A percentile compares a stretch with the other conserved stretches of the same genome.
Evolutionary conservation across 2,888 invertebrate genomes (phyloP).

Genomic region (Chrysolina oricalcia): DNA sequence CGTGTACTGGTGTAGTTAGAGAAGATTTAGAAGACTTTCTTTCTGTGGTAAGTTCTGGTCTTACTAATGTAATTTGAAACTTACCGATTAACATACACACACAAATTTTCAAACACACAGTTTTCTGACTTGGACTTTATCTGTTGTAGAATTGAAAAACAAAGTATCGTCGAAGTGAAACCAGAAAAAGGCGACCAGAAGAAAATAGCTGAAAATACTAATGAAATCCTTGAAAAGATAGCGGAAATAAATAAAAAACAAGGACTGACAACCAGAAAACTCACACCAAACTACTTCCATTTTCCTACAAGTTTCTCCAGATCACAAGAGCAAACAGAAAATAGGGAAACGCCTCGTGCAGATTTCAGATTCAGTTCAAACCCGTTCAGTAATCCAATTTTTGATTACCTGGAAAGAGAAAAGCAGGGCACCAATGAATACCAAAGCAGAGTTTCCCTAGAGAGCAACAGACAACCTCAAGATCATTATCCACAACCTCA

Average conservation of each 20-base stretch:
- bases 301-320: conserved; percentile 61
- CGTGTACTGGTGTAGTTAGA: conserved; percentile 60
- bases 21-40: conserved; percentile 50
- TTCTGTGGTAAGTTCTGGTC: conserved; percentile 61
- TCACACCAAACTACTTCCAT: conserved; percentile 57
- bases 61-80: conserved; percentile 48
- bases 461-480: conserved; percentile 38
- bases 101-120: background rate
- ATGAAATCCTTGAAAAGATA: conserved; percentile 75
- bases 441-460: conserved; percentile 28
- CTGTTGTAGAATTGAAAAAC: conserved; percentile 53
- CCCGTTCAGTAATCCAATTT: conserved; percentile 65
- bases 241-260: conserved; percentile 73
- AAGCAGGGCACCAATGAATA: conserved; percentile 31
- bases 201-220: conserved; percentile 61
- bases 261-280: conserved; percentile 64
- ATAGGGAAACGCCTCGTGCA: conserved; percentile 46
- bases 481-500: conserved; percentile 40
- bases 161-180: conserved; percentile 39
- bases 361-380: conserved; percentile 60
- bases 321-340: conserved; percentile 45
- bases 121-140: conserved; percentile 7
- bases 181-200: conserved; percentile 29
- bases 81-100: conserved; percentile 46
- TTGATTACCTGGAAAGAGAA: conserved; percentile 63